Conservation (phyloP, 1,140 invertebrate species). For the Drosophila suzukii region DNA sequence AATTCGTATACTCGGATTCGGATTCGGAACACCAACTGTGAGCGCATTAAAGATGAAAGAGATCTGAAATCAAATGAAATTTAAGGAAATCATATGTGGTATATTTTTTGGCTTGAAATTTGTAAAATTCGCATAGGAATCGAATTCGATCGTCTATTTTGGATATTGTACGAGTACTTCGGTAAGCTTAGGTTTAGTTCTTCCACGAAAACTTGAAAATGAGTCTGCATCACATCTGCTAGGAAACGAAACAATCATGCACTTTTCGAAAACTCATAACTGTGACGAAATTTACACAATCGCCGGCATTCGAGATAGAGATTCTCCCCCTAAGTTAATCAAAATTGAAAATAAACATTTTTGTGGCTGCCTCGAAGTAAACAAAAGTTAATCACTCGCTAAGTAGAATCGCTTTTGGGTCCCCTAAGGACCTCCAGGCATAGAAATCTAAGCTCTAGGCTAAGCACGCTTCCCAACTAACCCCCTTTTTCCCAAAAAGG, state of each 20-base stretch:
- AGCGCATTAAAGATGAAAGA: slow-evolving; percentile 67
- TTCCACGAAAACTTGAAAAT: slow-evolving; percentile 11
- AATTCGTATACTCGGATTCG: slow-evolving; percentile 28
- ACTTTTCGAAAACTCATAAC: slow-evolving; percentile 62
- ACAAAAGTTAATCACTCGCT: slow-evolving; percentile 59
- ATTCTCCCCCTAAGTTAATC: slow-evolving; percentile 39
- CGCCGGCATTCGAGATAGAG: slow-evolving; percentile 8
- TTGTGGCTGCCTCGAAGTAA: slow-evolving; percentile 75
- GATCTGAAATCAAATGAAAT: slow-evolving; percentile 49
- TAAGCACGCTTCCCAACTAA: slow-evolving; percentile 71
- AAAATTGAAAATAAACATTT: slow-evolving; percentile 54
- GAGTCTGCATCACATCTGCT: slow-evolving; percentile 47
- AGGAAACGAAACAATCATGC: slow-evolving; percentile 67
- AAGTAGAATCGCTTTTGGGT: slow-evolving; percentile 60
- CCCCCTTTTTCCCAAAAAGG: background rate
- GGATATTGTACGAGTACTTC: slow-evolving; percentile 54
- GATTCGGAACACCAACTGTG: slow-evolving; percentile 68
- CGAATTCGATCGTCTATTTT: slow-evolving; percentile 62
- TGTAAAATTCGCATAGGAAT: slow-evolving; percentile 51
- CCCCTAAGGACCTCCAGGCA: slow-evolving; percentile 36
- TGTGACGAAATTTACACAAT: slow-evolving; percentile 69
- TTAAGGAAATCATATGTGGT: slow-evolving; percentile 63
- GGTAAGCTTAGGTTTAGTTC: slow-evolving; percentile 74
- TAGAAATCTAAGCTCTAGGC: slow-evolving; percentile 56
- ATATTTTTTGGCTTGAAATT: slow-evolving; percentile 68